Evolutionary conservation across 2,888 invertebrate species (phyloP).

Genomic region (Drosophila testacea): DNA sequence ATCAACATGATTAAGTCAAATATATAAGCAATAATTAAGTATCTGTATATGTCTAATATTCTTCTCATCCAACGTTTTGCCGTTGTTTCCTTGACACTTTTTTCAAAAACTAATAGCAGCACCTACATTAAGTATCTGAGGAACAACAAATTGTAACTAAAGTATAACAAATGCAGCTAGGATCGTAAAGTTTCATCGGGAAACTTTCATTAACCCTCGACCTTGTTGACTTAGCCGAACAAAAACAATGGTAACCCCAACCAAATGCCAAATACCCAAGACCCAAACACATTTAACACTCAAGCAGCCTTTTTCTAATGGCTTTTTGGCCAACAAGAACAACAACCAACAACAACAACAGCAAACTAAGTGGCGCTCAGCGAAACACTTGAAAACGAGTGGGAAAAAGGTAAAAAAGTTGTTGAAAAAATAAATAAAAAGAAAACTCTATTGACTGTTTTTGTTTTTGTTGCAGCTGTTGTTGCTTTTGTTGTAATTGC

Average conservation of each 20-base stretch:
- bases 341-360: constrained; percentile 17
- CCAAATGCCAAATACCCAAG: constrained; percentile 30
- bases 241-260: constrained; percentile 64
- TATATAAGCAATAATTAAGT: too few species aligned
- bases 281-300: constrained; percentile 55
- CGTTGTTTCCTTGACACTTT: neutral
- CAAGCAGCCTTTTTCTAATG: constrained; percentile 71
- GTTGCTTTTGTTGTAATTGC: constrained; percentile 32
- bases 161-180: neutral
- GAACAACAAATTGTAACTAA: neutral
- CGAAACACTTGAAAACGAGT: constrained; percentile 73
- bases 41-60: too few species aligned
- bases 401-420: constrained; percentile 73
- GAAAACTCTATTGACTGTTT: constrained; percentile 52
- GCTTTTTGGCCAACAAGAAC: constrained; percentile 44
- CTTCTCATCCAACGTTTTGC: neutral
- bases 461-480: constrained; percentile 37
- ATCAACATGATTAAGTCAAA: too few species aligned
- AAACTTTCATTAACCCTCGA: constrained; percentile 74
- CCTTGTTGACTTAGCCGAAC: constrained; percentile 75
- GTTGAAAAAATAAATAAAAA: constrained; percentile 76
- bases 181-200: constrained; percentile 10
- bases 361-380: constrained; percentile 68
- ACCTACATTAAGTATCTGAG: neutral
- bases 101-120: constrained; percentile 12